Evolutionary conservation across 2,888 invertebrate species (phyloP).

Genomic region (Pocota personata): DNA sequence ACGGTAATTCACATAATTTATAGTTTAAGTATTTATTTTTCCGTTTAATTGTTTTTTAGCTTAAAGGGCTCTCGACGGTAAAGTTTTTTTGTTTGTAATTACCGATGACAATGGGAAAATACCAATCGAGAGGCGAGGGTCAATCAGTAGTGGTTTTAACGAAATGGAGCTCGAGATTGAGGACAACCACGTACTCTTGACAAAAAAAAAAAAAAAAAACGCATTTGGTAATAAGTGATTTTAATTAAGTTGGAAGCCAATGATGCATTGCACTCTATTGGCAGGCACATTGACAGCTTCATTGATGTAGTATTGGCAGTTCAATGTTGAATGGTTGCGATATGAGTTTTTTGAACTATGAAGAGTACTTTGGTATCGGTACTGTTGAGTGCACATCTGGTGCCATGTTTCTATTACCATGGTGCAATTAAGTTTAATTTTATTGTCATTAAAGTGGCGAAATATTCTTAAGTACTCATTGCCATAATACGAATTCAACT

Average conservation of each 20-base stretch:
- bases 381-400: neutral
- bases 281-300: neutral
- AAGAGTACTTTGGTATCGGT: neutral
- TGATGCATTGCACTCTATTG: neutral
- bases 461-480: too few relatives aligned
- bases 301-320: neutral
- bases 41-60: neutral
- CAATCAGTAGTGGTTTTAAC: neutral
- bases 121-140: neutral
- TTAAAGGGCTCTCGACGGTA: neutral
- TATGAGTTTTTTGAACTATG: neutral
- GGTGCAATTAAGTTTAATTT: too few relatives aligned
- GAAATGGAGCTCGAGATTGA: slow-evolving; percentile 5
- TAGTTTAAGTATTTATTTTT: slow-evolving; percentile 3
- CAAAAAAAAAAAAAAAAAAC: too few relatives aligned
- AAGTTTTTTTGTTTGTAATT: neutral
- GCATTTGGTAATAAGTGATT: slow-evolving; percentile 2
- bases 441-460: too few relatives aligned
- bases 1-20: slow-evolving; percentile 41
- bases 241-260: slow-evolving; percentile 14
- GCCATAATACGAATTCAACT: too few relatives aligned
- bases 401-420: neutral
- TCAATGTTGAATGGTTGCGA: neutral
- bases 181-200: slow-evolving; percentile 25
- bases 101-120: slow-evolving; percentile 22